These are phyloP conservation scores for Macrophya alboannulata DNA, from an alignment of 2,888 invertebrate species.

Conservation along the genomic window DNA sequence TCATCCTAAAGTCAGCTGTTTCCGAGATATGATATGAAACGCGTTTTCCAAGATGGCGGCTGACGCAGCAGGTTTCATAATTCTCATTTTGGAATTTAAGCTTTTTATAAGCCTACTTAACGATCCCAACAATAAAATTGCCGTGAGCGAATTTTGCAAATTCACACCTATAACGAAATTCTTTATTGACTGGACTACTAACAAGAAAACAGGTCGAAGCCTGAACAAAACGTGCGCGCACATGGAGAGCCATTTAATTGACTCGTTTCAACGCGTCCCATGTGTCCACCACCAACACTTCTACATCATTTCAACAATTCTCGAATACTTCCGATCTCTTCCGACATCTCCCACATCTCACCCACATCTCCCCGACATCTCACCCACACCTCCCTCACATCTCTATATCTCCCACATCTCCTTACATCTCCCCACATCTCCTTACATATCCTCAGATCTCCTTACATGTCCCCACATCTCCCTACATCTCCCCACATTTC, in stretches of 20 bases:
- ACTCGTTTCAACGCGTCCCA: constrained; percentile 2
- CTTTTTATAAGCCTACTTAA: too few species aligned
- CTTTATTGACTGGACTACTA: too few species aligned
- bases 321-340: constrained; percentile 30
- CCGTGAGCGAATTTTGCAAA: too few species aligned
- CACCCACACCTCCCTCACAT: neutral
- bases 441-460: too few species aligned
- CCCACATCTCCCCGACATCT: constrained; percentile 27
- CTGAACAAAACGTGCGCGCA: neutral
- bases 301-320: neutral
- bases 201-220: neutral
- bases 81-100: too few species aligned
- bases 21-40: too few species aligned
- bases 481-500: neutral
- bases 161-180: too few species aligned
- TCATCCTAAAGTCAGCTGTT: too few species aligned
- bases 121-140: too few species aligned
- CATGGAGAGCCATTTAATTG: neutral
- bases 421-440: neutral
- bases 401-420: neutral
- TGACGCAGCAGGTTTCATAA: too few species aligned
- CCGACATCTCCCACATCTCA: constrained; percentile 19
- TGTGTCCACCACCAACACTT: neutral
- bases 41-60: too few species aligned
- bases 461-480: neutral